Evolutionary conservation across 2,888 invertebrate genomes (phyloP), one percentile per base, ranked within the genome.

Genomic region (Sycophila texana): DNA sequence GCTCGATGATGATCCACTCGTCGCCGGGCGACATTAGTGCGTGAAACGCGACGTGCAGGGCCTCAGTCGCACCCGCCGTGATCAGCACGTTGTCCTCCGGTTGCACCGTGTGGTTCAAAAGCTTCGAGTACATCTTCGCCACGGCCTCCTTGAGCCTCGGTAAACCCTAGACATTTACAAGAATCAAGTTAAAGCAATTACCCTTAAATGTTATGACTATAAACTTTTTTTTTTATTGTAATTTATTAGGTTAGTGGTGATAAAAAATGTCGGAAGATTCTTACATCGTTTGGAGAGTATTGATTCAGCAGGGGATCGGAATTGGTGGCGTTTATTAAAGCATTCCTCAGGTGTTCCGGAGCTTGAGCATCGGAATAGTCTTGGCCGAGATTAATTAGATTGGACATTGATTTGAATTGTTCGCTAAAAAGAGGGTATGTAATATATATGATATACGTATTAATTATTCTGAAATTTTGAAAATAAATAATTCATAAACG

Each of bases 1-100:
- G 70, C 7, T 71, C 47, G 47, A 71, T 20, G 49, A 71, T 47
- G 16, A 71, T 58, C 58, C 58, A 71, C 16, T 71, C 70, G 16
- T 71, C 58, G 14, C 47, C 47, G 18, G 70, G 58, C 14, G 18
- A 20, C 10, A 58, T 71, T 7, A 16, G n/a, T 1, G 70, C 16
- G 14, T 71, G 58, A 1, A 71, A 20, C 0, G 47, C 18, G 26
- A 26, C 2, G 13, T 16, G 57, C n/a, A 57, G n/a, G 39, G 70
- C 70, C 20, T 71, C 58, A 1, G 20, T 58, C 0, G 58, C 70
- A 7, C 70, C 70, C 16, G 5, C 4, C 14, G 70, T 58, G 53
- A 71, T 53, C 1, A 58, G n/a, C 3, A 71, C 39, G 22, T 71
- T 71, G 1, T 58, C 14, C n/a, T 20, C 16, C 4, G 58, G 47